Evolutionary conservation across 1,140 invertebrate species (phyloP).

Genomic region (Drosophila sp.): DNA sequence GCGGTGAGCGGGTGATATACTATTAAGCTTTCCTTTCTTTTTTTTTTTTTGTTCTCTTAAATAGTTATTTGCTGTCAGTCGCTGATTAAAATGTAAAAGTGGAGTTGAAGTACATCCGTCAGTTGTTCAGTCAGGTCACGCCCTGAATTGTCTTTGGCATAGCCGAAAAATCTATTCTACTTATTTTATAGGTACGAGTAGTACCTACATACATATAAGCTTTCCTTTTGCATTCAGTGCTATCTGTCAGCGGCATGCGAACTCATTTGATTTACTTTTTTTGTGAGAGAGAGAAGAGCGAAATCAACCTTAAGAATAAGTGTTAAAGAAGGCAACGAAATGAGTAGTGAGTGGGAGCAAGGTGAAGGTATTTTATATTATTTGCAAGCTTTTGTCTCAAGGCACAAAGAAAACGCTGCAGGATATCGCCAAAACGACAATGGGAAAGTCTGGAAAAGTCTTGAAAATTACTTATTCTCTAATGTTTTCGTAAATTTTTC

Average conservation of each 20-base stretch:
- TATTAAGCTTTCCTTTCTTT: slow-evolving; percentile 63
- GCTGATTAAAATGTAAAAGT: slow-evolving; percentile 74
- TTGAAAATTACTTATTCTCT: too few species aligned
- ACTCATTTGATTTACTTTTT: slow-evolving; percentile 73
- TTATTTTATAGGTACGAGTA: slow-evolving; percentile 34
- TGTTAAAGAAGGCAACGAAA: slow-evolving; percentile 31
- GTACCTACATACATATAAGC: slow-evolving; percentile 11
- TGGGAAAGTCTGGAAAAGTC: slow-evolving; percentile 4
- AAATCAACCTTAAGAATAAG: slow-evolving; percentile 51
- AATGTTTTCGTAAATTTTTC: too few species aligned
- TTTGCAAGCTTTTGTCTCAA: slow-evolving; percentile 49
- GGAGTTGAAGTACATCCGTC: slow-evolving; percentile 66
- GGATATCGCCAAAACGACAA: slow-evolving; percentile 30
- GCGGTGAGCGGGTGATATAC: slow-evolving; percentile 31
- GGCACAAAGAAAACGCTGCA: slow-evolving; percentile 44
- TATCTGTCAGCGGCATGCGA: slow-evolving; percentile 68
- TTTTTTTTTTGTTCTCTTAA: slow-evolving; percentile 9
- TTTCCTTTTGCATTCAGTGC: slow-evolving; percentile 27
- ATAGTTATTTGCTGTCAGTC: slow-evolving; percentile 60
- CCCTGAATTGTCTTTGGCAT: slow-evolving; percentile 62
- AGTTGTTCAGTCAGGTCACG: slow-evolving; percentile 74
- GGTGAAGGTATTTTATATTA: too few species aligned
- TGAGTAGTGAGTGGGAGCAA: slow-evolving; percentile 27
- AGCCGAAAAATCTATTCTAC: slow-evolving; percentile 24
- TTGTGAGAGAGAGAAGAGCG: slow-evolving; percentile 21